phyloP scores from a whole-genome alignment of 1,140 invertebrate species.

The Globodera ellingtonae region DNA sequence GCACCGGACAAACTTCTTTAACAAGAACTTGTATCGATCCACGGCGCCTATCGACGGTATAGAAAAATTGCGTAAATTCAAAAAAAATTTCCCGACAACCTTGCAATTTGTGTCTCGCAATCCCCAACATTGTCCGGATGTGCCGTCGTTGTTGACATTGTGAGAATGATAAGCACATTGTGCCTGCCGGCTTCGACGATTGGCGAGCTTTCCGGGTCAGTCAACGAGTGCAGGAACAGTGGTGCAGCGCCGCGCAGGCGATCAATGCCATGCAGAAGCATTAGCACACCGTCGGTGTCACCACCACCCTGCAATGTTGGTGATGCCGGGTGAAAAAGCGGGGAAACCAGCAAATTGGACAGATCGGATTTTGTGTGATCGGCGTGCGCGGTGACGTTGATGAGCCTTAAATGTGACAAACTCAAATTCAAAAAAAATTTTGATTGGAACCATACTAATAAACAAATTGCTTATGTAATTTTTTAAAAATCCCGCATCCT shows the following conservation, averaged over 20 bases:
- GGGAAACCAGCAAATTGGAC: neutral
- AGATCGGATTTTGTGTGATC: neutral
- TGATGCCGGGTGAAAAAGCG: neutral
- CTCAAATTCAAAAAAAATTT: neutral
- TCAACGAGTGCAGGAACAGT: constrained; percentile 21
- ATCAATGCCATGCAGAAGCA: constrained; percentile 2
- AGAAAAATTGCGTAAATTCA: no score
- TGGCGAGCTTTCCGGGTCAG: constrained; percentile 24
- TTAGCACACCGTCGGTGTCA: neutral
- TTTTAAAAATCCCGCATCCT: no score
- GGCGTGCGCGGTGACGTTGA: neutral
- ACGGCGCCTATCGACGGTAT: no score
- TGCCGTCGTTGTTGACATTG: neutral
- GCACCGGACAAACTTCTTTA: no score
- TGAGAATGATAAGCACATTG: constrained; percentile 22
- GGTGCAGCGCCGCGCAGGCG: constrained; percentile 7
- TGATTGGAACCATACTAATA: no score
- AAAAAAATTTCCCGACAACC: neutral
- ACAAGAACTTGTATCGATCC: no score
- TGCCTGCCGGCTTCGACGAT: constrained; percentile 1
- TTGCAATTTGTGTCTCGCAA: constrained; percentile 19
- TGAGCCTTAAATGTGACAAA: neutral
- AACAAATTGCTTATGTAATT: no score
- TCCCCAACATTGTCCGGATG: neutral
- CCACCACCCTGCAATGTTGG: no score